A percentile compares a stretch with the other conserved stretches of the same genome.
Conservation (phyloP, 2,113 vertebrate species). For the Hylia prasina region DNA sequence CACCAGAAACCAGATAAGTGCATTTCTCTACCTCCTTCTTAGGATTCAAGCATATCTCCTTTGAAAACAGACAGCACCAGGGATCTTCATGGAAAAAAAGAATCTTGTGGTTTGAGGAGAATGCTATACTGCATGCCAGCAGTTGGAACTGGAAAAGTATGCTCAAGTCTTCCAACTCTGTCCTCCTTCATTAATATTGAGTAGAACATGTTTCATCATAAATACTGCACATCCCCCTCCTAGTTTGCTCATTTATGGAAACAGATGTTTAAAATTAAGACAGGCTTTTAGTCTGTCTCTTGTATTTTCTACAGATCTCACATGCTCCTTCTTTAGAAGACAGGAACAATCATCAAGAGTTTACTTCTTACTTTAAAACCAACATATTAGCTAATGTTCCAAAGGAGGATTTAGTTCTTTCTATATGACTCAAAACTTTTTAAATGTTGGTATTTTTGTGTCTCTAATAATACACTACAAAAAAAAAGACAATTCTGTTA, state of each 20-base stretch:
- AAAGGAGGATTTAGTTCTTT: background rate
- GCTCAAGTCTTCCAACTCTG: background rate
- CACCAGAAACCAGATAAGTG: background rate
- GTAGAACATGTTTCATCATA: slow-evolving; percentile 44
- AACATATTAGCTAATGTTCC: background rate
- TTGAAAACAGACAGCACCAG: background rate
- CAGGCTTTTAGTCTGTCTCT: background rate
- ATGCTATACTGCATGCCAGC: background rate
- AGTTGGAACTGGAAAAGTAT: background rate
- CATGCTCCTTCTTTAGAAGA: background rate
- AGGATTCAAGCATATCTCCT: background rate
- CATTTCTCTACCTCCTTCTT: background rate
- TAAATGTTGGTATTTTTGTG: background rate
- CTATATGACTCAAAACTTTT: background rate
- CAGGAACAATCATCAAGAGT: background rate
- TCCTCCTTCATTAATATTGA: slow-evolving; percentile 6
- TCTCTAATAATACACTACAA: background rate
- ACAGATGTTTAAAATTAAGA: slow-evolving; percentile 62
- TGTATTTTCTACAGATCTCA: background rate
- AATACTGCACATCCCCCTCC: background rate
- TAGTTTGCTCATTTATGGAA: slow-evolving; percentile 33
- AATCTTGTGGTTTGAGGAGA: background rate
- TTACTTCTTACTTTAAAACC: background rate
- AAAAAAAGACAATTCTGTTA: background rate
- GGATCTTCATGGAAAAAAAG: background rate